Percentiles rank a stretch among this genome's conserved stretches.
These are phyloP conservation scores for Whitmania pigra DNA, from an alignment of 1,140 invertebrate genomes.

Conservation along the genomic window DNA sequence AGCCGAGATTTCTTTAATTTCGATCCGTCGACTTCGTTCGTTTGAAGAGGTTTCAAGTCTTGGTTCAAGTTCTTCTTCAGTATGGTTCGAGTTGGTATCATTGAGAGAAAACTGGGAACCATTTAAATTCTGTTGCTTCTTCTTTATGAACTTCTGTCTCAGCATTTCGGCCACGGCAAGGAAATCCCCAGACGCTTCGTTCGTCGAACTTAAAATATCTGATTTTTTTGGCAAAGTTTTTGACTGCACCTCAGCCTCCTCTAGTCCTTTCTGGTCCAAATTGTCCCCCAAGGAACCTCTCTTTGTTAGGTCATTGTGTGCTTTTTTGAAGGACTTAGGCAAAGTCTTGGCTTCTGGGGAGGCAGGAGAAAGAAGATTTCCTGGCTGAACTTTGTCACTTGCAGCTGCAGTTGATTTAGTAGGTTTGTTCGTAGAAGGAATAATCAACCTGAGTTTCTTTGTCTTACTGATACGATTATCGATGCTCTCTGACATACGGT, in stretches of 20 bases:
- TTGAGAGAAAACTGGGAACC: not conserved
- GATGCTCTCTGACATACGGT: not conserved
- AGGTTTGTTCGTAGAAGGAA: not conserved
- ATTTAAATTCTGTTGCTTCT: conserved; percentile 3
- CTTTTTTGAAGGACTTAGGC: conserved; percentile 6
- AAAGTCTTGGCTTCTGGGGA: not conserved
- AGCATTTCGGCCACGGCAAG: not conserved
- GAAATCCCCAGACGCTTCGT: not conserved
- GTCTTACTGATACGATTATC: not conserved
- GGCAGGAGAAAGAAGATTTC: not conserved
- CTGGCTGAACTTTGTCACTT: not conserved
- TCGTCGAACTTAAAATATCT: not conserved
- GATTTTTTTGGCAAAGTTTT: not conserved
- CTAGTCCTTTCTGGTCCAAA: not conserved
- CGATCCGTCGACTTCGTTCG: not conserved
- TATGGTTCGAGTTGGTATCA: not conserved
- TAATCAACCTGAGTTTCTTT: not conserved
- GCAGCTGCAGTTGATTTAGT: not conserved
- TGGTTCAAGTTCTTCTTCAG: not conserved
- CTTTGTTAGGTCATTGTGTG: not conserved
- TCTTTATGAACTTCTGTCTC: not conserved
- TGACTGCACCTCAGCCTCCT: not conserved
- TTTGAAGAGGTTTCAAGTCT: not conserved
- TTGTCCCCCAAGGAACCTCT: not conserved
- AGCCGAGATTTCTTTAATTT: not conserved